Percentiles rank a stretch among this genome's conserved stretches.
Conservation (phyloP, 1,140 invertebrate species). For the Nymphalis io region DNA sequence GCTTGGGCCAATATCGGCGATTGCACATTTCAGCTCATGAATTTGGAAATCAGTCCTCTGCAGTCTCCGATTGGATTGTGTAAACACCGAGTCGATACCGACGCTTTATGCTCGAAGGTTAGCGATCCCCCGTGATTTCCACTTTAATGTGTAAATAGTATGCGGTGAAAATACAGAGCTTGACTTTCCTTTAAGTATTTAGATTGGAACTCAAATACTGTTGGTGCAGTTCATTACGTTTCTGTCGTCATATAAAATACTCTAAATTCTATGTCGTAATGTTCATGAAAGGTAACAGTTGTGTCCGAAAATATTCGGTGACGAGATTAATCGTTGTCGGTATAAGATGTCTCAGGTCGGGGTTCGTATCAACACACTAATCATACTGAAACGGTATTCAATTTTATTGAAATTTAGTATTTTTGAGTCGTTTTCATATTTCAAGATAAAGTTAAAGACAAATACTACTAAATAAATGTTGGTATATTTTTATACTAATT, state of each 20-base stretch:
- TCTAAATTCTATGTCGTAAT: too few relatives aligned
- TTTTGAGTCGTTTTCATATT: too few relatives aligned
- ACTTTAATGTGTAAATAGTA: constrained; percentile 22
- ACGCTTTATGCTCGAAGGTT: constrained; percentile 16
- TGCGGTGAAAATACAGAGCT: constrained; percentile 8
- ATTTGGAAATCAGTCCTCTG: constrained; percentile 47
- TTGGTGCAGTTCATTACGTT: not conserved
- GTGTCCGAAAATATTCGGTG: too few relatives aligned
- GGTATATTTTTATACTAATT: too few relatives aligned
- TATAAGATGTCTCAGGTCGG: too few relatives aligned
- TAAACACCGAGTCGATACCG: constrained; percentile 27
- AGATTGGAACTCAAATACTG: not conserved
- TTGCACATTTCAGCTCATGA: constrained; percentile 49
- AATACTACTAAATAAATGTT: too few relatives aligned
- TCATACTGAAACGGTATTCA: too few relatives aligned
- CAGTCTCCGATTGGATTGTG: constrained; percentile 31
- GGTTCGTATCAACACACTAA: too few relatives aligned
- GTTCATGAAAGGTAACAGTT: too few relatives aligned
- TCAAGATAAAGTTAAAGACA: too few relatives aligned
- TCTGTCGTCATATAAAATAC: not conserved
- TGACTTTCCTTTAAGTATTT: constrained; percentile 3
- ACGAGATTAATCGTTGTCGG: too few relatives aligned
- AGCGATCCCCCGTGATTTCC: constrained; percentile 18
- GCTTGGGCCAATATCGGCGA: constrained; percentile 41
- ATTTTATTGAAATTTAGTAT: too few relatives aligned